Conservation (phyloP, 2,888 invertebrate species). For the Gortyna flavago region DNA sequence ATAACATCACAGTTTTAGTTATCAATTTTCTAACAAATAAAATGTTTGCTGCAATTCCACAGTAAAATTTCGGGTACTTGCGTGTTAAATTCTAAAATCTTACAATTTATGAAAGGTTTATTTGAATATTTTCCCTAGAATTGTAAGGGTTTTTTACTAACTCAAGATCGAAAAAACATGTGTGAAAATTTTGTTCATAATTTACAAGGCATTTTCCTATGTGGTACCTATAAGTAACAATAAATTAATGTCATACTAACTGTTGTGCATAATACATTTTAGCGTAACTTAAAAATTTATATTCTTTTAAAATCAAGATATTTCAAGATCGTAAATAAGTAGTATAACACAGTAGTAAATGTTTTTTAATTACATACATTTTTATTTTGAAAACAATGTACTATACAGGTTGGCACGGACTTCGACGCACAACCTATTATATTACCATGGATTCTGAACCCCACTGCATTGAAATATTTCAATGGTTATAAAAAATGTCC, state of each 20-base stretch:
- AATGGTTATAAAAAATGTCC: not conserved
- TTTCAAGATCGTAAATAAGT: slow-evolving; percentile 1
- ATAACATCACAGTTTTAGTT: slow-evolving; percentile 98
- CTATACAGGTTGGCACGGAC: not conserved
- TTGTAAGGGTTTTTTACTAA: slow-evolving; percentile 56
- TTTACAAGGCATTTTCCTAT: slow-evolving; percentile 42
- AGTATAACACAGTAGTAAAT: not conserved
- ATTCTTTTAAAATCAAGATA: slow-evolving; percentile 22
- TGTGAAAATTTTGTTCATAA: slow-evolving; percentile 30
- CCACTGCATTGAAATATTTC: not conserved
- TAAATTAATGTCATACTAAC: slow-evolving; percentile 46
- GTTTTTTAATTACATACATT: not conserved
- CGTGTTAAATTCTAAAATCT: slow-evolving; percentile 51
- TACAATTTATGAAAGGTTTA: slow-evolving; percentile 59
- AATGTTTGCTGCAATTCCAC: slow-evolving; percentile 72
- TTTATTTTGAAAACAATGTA: slow-evolving; percentile 25
- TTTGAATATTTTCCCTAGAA: slow-evolving; percentile 35
- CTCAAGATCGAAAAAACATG: slow-evolving; percentile 29
- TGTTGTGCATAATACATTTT: slow-evolving; percentile 50
- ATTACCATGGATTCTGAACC: not conserved
- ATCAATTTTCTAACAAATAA: slow-evolving; percentile 93
- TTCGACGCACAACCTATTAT: not conserved
- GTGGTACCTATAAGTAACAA: slow-evolving; percentile 48
- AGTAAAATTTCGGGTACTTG: slow-evolving; percentile 63
- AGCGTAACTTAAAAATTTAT: slow-evolving; percentile 5